Percentiles rank a stretch among this genome's conserved stretches.
Conservation (phyloP, 2,797 vertebrate genomes). For the Gorsachius magnificus region DNA sequence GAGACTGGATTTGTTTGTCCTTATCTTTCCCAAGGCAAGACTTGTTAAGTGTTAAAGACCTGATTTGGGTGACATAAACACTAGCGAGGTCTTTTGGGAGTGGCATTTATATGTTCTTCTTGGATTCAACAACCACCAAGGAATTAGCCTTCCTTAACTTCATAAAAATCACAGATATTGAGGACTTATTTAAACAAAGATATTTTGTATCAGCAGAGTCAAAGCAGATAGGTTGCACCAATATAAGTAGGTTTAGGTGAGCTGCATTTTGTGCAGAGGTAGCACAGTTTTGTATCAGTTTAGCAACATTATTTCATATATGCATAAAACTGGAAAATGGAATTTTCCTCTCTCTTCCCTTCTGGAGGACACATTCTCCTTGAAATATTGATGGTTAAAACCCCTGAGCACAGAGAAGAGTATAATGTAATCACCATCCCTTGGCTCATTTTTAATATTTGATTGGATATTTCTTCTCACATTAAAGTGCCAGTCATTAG, state of each 20-base stretch:
- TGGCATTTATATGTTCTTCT: background rate
- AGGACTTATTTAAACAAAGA: background rate
- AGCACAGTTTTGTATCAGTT: background rate
- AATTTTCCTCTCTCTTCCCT: background rate
- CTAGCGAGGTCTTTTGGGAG: constrained; percentile 22
- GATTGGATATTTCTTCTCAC: background rate
- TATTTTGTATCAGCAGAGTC: background rate
- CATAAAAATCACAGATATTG: background rate
- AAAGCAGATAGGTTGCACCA: background rate
- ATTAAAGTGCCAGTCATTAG: background rate
- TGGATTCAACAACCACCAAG: background rate
- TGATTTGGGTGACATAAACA: constrained; percentile 27
- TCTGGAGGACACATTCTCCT: background rate
- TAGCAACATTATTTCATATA: background rate
- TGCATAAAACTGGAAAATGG: background rate
- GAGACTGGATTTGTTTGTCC: constrained; percentile 1
- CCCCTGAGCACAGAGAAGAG: background rate
- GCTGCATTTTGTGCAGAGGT: background rate
- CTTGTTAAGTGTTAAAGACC: constrained; percentile 50
- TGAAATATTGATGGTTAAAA: background rate
- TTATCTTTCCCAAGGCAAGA: constrained; percentile 26
- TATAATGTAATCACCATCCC: background rate
- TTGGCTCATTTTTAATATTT: background rate
- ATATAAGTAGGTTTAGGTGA: background rate
- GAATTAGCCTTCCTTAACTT: background rate